A percentile compares a stretch with the other conserved stretches of the same genome.
Evolutionary conservation across 2,888 invertebrate genomes (phyloP).

Genomic region (Andrena dorsata): DNA sequence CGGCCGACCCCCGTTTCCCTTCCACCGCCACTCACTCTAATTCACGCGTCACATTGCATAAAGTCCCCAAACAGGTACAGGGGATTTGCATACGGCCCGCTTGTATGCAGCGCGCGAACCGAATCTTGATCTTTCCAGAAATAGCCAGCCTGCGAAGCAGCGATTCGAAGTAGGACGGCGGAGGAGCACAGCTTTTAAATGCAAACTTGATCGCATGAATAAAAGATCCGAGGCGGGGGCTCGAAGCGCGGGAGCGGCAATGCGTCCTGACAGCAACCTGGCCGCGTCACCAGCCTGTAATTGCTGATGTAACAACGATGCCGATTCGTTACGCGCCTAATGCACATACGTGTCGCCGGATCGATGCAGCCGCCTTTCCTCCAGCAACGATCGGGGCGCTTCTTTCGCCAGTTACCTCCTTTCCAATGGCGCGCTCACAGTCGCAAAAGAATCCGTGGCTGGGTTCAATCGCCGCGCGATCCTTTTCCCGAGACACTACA

Average conservation of each 20-base stretch:
- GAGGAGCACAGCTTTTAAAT: constrained; percentile 65
- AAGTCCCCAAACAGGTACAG: constrained; percentile 5
- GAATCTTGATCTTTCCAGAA: constrained; percentile 46
- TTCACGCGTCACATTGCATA: constrained; percentile 14
- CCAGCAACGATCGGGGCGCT: neutral
- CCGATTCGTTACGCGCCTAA: constrained; percentile 23
- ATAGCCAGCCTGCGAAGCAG: constrained; percentile 31
- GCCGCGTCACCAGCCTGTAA: constrained; percentile 33
- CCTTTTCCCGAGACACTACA: neutral
- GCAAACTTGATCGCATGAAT: constrained; percentile 66
- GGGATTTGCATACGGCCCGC: constrained; percentile 30
- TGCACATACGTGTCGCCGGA: neutral
- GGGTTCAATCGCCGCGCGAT: constrained; percentile 27
- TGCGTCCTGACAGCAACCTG: constrained; percentile 37
- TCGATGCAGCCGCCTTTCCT: neutral
- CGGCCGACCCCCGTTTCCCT: neutral
- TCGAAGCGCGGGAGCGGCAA: constrained; percentile 32
- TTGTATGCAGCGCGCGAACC: constrained; percentile 28
- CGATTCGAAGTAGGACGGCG: constrained; percentile 40
- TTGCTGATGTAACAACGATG: constrained; percentile 28
- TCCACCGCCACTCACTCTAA: neutral
- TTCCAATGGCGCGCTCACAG: neutral
- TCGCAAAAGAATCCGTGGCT: neutral
- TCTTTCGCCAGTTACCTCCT: neutral
- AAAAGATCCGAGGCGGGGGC: constrained; percentile 54